Base-by-base conservation (phyloP, 2,113 vertebrate genomes). In the Ceyx margarethae region DNA sequence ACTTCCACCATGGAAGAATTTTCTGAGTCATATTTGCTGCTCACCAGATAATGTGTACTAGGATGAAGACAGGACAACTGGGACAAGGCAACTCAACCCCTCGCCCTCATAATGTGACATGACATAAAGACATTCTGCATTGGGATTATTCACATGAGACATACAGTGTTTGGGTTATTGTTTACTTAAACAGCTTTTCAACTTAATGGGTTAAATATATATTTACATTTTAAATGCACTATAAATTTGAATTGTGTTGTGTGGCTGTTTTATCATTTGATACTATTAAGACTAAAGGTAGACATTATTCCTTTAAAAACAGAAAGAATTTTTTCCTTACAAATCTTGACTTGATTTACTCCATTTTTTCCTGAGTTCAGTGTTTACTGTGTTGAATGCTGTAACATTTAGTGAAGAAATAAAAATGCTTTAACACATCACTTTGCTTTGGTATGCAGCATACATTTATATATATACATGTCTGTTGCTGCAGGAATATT, bases 111-210 rank as follows among this genome's bases (percentile, higher is more conserved):
- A 45, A 15, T 76, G 17, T 82, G 45, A 61, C 74, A 65, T n/a
- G n/a, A n/a, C n/a, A n/a, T n/a, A n/a, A n/a, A 11, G n/a, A 13
- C 0, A 1, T 73, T 58, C 73, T 64, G 35, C 45, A 14, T 1
- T 60, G 68, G 43, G 65, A 4, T 75, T 71, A 71, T 74, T 87
- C 40, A 58, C 11, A 0, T 19, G 51, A 56, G 51, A 35, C 13
- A 0, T 26, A 13, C 25, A 28, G 22, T 25, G 8, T 61, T 80
- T 64, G 45, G 61, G 21, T 2, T 67, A 3, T 43, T 61, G 51
- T 35, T 21, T 21, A 19, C 28, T 71, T 60, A 48, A 61, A 53
- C 57, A 81, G 50, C 58, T 81, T 40, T 81, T 75, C 57, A 60
- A 2, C n/a, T 57, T 48, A 31, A 20, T 21, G 20, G 66, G 48